Evolutionary conservation across 2,797 vertebrate genomes (phyloP).

Genomic region (Pristis pectinata): DNA sequence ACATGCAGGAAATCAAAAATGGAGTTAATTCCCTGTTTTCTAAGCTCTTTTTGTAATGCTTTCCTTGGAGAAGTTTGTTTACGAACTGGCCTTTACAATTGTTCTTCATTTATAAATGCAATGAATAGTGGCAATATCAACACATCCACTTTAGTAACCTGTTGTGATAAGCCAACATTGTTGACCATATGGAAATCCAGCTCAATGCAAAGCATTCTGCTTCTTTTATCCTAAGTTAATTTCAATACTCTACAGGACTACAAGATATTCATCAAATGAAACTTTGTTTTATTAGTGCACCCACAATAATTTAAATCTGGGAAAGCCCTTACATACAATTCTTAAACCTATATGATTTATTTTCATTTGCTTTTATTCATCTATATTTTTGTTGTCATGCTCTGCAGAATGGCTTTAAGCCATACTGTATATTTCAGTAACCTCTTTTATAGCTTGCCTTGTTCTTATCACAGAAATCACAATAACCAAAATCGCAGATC

Average conservation of each 20-base stretch:
- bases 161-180: not conserved
- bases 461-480: not conserved
- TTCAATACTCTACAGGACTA: not conserved
- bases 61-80: no score
- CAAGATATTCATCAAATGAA: constrained; percentile 44
- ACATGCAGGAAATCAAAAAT: no score
- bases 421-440: not conserved
- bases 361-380: not conserved
- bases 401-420: not conserved
- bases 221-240: not conserved
- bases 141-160: not conserved
- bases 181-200: not conserved
- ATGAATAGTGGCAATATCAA: not conserved
- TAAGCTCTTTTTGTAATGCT: no score
- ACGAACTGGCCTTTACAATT: no score
- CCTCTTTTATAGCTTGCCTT: not conserved
- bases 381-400: no score
- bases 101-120: no score
- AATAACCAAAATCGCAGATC: not conserved
- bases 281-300: constrained; percentile 41
- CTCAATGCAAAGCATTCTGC: not conserved
- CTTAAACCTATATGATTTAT: not conserved
- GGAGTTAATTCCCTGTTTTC: no score
- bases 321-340: not conserved
- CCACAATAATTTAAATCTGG: not conserved